Evolutionary conservation across 92 coral and sea anemone genomes (phyloP).

Genomic region (Epizoanthus rinbou): DNA sequence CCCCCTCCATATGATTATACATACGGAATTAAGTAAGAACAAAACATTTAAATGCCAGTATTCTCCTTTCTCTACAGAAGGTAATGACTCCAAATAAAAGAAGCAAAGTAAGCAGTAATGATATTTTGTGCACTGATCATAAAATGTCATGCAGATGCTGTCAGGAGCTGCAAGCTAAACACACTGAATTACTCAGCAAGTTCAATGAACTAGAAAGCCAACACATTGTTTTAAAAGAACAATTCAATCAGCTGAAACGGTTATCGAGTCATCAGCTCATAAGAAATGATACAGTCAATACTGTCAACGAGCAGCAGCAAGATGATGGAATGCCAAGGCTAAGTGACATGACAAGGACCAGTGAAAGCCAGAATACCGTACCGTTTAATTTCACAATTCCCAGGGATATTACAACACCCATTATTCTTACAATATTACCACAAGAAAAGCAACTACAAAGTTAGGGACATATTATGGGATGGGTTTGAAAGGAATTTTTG

Average conservation of each 20-base stretch:
- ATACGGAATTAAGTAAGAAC: no score
- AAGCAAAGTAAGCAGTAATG: neutral
- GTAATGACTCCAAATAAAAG: neutral
- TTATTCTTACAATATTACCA: constrained; percentile 9
- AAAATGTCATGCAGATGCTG: neutral
- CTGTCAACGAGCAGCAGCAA: neutral
- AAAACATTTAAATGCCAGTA: no score
- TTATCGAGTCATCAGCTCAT: neutral
- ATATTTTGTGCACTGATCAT: neutral
- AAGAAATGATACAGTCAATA: neutral
- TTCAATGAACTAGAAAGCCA: neutral
- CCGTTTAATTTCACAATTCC: constrained; percentile 25
- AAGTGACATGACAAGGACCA: neutral
- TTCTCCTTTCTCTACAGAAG: neutral
- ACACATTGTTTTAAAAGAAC: neutral
- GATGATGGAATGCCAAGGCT: neutral
- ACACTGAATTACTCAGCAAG: constrained; percentile 5
- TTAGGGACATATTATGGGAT: neutral
- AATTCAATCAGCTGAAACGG: neutral
- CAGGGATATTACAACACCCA: constrained; percentile 9
- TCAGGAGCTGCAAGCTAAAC: constrained; percentile 17
- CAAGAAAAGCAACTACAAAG: neutral
- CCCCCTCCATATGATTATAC: no score
- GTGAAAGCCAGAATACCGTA: neutral
- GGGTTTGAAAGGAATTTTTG: no score